phyloP scores from a whole-genome alignment of 2,888 invertebrate genomes.

The Eupithecia exiguata region DNA sequence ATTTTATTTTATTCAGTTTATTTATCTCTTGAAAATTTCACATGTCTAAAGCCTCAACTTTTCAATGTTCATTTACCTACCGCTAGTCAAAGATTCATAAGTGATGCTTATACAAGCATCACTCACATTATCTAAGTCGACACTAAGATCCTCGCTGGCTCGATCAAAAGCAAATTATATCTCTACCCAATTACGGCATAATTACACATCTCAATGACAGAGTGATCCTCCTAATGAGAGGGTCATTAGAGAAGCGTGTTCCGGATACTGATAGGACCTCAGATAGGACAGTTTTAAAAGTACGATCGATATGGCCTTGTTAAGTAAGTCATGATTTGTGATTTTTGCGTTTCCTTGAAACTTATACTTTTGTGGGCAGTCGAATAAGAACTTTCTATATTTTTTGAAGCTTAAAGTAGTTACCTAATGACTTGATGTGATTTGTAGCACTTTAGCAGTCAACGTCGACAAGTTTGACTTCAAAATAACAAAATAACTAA shows the following conservation, averaged over 20 bases:
- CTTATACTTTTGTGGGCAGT: neutral
- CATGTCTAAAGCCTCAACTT: too few relatives aligned
- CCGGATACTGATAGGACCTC: slow-evolving; percentile 32
- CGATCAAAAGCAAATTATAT: slow-evolving; percentile 7
- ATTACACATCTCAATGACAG: slow-evolving; percentile 60
- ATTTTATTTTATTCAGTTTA: too few relatives aligned
- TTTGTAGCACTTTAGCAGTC: too few relatives aligned
- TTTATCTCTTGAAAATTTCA: too few relatives aligned
- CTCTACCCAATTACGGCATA: slow-evolving; percentile 34
- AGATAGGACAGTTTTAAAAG: slow-evolving; percentile 10
- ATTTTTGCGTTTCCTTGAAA: neutral
- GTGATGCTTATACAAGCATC: too few relatives aligned
- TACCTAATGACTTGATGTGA: too few relatives aligned
- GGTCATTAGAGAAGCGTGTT: slow-evolving; percentile 65
- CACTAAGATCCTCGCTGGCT: neutral
- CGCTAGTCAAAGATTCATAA: too few relatives aligned
- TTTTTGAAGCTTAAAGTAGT: too few relatives aligned
- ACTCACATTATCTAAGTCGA: neutral
- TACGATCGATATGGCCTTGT: slow-evolving; percentile 1
- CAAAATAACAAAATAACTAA: too few relatives aligned
- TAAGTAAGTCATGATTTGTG: neutral
- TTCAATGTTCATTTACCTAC: too few relatives aligned
- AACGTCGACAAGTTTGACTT: too few relatives aligned
- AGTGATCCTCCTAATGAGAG: slow-evolving; percentile 67
- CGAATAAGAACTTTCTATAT: neutral